Conservation (phyloP, 2,113 vertebrate species). For the Megaceryle torquata region DNA sequence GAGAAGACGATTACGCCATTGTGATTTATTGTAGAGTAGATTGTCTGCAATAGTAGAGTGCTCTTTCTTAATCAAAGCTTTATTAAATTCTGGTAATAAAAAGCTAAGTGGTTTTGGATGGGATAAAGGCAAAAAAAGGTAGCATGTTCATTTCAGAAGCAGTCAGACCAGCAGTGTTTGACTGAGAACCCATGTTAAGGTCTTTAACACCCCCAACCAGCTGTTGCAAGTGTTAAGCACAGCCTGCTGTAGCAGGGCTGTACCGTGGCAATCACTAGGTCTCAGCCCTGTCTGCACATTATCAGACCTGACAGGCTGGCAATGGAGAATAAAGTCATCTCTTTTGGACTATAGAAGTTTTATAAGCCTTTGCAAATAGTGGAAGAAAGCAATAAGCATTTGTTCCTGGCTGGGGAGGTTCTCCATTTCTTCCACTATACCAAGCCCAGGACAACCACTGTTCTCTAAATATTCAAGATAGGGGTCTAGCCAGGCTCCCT, state of each 20-base stretch:
- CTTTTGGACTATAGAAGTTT: neutral
- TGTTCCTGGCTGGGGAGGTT: neutral
- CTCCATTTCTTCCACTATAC: neutral
- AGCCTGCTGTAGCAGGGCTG: neutral
- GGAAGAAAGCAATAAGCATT: neutral
- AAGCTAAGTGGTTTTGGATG: slow-evolving; percentile 35
- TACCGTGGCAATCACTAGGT: neutral
- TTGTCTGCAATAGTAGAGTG: slow-evolving; percentile 1
- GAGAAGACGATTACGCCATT: neutral
- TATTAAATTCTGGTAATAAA: slow-evolving; percentile 59
- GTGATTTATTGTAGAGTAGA: slow-evolving; percentile 27
- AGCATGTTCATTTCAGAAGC: neutral
- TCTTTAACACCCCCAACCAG: neutral
- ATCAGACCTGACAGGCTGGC: neutral
- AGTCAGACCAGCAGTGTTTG: neutral
- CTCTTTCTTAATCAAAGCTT: slow-evolving; percentile 57
- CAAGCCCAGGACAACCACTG: neutral
- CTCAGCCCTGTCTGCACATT: neutral
- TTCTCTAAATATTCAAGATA: neutral
- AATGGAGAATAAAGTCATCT: neutral
- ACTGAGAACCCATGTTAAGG: neutral
- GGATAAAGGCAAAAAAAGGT: neutral
- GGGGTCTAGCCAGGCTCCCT: neutral
- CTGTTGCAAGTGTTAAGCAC: neutral
- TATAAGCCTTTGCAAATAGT: neutral